Evolutionary conservation across 2,113 vertebrate genomes (phyloP).

Genomic region (Anoura caudifer): DNA sequence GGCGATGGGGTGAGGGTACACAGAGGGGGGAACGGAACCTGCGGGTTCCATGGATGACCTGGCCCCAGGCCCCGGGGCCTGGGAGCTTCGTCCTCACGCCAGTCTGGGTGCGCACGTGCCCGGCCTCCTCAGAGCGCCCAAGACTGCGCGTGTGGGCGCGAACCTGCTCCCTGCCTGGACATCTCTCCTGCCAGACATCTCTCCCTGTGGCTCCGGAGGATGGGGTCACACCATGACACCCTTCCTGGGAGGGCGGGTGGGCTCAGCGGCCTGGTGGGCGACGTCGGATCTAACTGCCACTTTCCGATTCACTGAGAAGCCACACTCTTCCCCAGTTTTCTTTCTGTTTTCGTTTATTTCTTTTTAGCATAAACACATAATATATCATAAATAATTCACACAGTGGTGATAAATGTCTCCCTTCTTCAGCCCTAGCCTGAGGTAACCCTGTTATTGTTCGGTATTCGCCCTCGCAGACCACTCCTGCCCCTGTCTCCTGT

Average conservation of each 20-base stretch:
- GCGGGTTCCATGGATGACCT: neutral
- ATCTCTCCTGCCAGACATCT: neutral
- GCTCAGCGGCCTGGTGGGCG: accelerated
- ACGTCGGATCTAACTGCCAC: neutral
- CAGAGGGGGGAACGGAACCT: neutral
- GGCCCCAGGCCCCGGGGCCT: no score
- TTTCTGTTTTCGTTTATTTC: neutral
- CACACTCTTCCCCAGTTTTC: neutral
- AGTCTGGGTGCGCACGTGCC: accelerated
- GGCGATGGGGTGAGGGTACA: neutral
- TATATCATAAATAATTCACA: neutral
- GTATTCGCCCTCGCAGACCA: neutral
- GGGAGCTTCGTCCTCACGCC: neutral
- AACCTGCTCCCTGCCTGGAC: neutral
- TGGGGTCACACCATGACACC: no score
- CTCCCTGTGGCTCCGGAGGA: neutral
- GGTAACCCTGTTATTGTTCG: neutral
- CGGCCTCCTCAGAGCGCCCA: neutral
- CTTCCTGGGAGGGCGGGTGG: neutral
- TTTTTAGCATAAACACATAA: neutral
- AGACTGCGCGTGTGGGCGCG: neutral
- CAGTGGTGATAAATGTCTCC: neutral
- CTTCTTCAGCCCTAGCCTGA: neutral
- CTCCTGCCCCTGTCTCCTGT: neutral
- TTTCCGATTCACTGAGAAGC: neutral